Evolutionary conservation across 2,888 invertebrate genomes (phyloP), one percentile per base, ranked within the genome.

Genomic region (Buathra laborator): DNA sequence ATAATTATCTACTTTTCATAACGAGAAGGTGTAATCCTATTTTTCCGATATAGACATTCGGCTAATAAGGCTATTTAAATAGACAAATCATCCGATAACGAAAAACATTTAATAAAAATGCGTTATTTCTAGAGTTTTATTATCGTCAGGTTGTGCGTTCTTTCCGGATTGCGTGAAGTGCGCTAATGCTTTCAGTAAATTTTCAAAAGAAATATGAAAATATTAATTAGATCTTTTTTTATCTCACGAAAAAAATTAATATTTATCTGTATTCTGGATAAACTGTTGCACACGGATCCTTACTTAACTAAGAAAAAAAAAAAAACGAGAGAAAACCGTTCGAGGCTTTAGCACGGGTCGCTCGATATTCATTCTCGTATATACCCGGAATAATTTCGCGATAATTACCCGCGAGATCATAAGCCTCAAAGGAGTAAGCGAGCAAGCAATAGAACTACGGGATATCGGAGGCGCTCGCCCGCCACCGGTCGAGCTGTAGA

Each of bases 351-450:
- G 59, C 59, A n/a, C 59, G 24, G 68, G 48, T 56, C 56, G 32
- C 59, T 72, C 59, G 24, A 59, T 51, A 59, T 59, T 43, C 59
- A 59, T 59, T 72, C 59, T 72, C 43, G 59, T 12, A 56, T 80
- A 64, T 66, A 66, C 37, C 81, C 76, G 77, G 85, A 83, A 83
- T 85, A 78, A 77, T 67, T 84, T 80, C 71, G 83, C 72, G 81
- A 72, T 86, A 85, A 85, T 86, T 81, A 68, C 81, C 53, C 79
- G 82, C 19, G 12, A 29, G n/a, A 68, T 48, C n/a, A 62, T 70
- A 78, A 70, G 66, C 56, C 44, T 56, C 66, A 37, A 19, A 7
- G 48, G 68, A 68, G 74, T 44, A 19, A 70, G 46, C 10, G 19
- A 64, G 48, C 51, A 3, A 53, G 76, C 14, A 32, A 46, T 14